phyloP scores from a whole-genome alignment of 2,113 vertebrate genomes.

The Ceuthmochares aereus region DNA sequence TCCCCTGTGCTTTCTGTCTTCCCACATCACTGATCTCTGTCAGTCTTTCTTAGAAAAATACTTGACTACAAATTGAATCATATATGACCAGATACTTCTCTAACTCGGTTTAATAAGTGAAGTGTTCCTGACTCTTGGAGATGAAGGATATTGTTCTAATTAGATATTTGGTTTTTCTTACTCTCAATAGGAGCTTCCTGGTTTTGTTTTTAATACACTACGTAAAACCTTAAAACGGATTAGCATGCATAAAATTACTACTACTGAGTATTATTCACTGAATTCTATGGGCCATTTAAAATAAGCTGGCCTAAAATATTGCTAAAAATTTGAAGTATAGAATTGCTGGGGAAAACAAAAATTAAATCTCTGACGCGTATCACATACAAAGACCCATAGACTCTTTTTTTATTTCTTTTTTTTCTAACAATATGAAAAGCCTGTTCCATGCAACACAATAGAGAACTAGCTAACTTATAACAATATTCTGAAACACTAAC shows the following conservation, averaged over 20 bases:
- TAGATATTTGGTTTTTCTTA: neutral
- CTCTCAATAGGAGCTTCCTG: neutral
- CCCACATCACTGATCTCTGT: neutral
- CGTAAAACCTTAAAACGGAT: neutral
- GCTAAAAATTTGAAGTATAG: neutral
- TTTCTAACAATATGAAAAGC: neutral
- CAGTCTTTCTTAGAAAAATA: neutral
- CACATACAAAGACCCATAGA: neutral
- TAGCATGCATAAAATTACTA: neutral
- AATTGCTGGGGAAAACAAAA: neutral
- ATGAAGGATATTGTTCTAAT: accelerated
- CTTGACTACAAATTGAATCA: neutral
- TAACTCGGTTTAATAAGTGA: neutral
- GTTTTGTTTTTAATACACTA: accelerated
- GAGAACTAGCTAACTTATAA: neutral
- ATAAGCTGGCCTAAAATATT: neutral
- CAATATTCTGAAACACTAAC: neutral
- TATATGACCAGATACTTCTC: neutral
- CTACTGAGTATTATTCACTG: neutral
- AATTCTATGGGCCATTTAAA: neutral
- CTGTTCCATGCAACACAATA: neutral
- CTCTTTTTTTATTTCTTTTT: neutral
- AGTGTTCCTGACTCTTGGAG: neutral
- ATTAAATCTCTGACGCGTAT: neutral
- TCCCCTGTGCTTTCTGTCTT: neutral